phyloP scores from a whole-genome alignment of 2,888 invertebrate species.

The Philonicus albiceps region DNA sequence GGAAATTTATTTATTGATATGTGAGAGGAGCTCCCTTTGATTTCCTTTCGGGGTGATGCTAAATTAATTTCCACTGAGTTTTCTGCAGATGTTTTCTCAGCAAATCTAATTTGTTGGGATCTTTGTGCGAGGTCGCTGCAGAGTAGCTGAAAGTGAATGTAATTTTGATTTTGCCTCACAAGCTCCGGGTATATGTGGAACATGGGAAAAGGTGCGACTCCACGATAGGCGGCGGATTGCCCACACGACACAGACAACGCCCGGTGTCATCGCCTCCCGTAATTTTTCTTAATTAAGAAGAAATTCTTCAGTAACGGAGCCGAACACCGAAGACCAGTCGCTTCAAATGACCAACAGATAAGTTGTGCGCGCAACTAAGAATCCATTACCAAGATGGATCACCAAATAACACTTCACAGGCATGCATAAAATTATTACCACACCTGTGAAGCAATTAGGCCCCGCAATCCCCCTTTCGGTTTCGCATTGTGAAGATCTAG shows the following conservation, averaged over 20 bases:
- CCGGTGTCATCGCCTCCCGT: background rate
- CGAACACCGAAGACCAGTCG: background rate
- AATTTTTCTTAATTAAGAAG: constrained; percentile 10
- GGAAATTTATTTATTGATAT: constrained; percentile 44
- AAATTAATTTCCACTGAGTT: constrained; percentile 4
- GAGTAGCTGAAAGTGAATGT: background rate
- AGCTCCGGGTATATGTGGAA: background rate
- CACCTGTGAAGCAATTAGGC: constrained; percentile 38
- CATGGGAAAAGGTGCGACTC: background rate
- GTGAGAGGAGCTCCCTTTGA: constrained; percentile 3
- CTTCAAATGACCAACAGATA: background rate
- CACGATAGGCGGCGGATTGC: background rate
- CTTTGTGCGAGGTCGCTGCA: background rate
- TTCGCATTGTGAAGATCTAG: background rate
- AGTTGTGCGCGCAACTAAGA: background rate
- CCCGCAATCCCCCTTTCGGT: background rate
- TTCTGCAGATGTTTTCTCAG: background rate
- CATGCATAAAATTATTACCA: constrained; percentile 38
- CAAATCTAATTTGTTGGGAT: background rate
- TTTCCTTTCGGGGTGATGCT: background rate
- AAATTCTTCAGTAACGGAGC: background rate
- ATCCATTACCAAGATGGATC: constrained; percentile 30
- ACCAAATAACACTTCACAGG: constrained; percentile 11
- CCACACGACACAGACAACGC: background rate
- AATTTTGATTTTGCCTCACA: background rate